Conservation (phyloP, 2,797 vertebrate species). For the Leptodactylus fallax region DNA sequence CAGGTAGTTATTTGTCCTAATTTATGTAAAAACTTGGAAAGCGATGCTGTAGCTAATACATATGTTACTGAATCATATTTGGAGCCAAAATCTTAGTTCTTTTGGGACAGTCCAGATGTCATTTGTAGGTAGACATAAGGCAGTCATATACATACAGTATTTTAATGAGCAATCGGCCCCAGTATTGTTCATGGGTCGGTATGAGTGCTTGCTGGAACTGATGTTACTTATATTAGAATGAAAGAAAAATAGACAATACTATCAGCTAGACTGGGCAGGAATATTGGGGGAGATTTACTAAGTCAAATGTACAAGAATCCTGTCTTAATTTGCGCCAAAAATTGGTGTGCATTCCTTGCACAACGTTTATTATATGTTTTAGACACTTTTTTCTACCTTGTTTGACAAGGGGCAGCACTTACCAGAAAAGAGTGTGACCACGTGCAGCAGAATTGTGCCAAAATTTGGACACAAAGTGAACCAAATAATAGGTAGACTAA, state of each 20-base stretch:
- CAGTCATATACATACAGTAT: background rate
- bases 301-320: too few relatives aligned
- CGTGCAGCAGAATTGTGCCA: too few relatives aligned
- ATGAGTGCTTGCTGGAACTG: background rate
- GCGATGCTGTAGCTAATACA: background rate
- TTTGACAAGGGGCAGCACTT: too few relatives aligned
- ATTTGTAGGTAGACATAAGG: conserved; percentile 19
- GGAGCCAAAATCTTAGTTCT: background rate
- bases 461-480: too few relatives aligned
- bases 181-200: background rate
- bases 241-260: background rate
- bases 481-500: too few relatives aligned
- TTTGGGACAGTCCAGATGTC: conserved; percentile 24
- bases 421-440: too few relatives aligned
- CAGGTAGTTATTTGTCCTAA: background rate
- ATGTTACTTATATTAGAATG: background rate
- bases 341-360: too few relatives aligned
- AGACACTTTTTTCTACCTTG: too few relatives aligned
- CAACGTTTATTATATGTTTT: too few relatives aligned
- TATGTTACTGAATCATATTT: background rate
- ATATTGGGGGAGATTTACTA: too few relatives aligned
- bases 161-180: background rate
- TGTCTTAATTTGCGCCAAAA: too few relatives aligned
- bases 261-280: too few relatives aligned
- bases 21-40: background rate